phyloP scores from a whole-genome alignment of 2,888 invertebrate species.

The Synanthedon myopaeformis region DNA sequence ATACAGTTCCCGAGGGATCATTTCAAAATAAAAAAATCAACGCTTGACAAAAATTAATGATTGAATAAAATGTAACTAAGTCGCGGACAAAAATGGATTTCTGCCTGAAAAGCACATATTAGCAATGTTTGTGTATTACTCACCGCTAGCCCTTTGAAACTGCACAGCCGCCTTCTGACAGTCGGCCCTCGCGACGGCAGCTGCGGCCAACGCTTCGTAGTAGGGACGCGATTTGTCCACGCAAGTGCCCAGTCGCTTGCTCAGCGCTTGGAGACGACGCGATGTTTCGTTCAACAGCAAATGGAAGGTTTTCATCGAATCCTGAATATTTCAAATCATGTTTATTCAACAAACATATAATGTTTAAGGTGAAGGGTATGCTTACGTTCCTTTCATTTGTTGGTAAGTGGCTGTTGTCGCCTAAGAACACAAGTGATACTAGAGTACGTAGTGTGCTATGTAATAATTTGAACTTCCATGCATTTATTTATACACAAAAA shows the following conservation, averaged over 20 bases:
- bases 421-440: too few relatives aligned
- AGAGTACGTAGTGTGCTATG: too few relatives aligned
- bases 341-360: neutral
- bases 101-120: too few relatives aligned
- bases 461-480: too few relatives aligned
- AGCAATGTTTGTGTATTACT: slow-evolving; percentile 11
- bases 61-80: too few relatives aligned
- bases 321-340: slow-evolving; percentile 64
- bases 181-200: slow-evolving; percentile 81
- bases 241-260: slow-evolving; percentile 84
- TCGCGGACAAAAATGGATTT: too few relatives aligned
- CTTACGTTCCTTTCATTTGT: too few relatives aligned
- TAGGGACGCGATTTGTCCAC: slow-evolving; percentile 92
- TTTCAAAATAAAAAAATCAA: too few relatives aligned
- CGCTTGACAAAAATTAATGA: too few relatives aligned
- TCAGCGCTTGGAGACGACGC: slow-evolving; percentile 81
- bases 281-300: slow-evolving; percentile 88
- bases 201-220: slow-evolving; percentile 84
- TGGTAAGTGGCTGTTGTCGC: too few relatives aligned
- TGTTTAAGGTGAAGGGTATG: neutral
- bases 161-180: slow-evolving; percentile 92
- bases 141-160: slow-evolving; percentile 90
- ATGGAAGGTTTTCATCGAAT: slow-evolving; percentile 92
- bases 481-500: too few relatives aligned
- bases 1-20: too few relatives aligned